A percentile compares a stretch with the other conserved stretches of the same genome.
Evolutionary conservation across 2,113 vertebrate genomes (phyloP).

Genomic region (Poecile atricapillus): DNA sequence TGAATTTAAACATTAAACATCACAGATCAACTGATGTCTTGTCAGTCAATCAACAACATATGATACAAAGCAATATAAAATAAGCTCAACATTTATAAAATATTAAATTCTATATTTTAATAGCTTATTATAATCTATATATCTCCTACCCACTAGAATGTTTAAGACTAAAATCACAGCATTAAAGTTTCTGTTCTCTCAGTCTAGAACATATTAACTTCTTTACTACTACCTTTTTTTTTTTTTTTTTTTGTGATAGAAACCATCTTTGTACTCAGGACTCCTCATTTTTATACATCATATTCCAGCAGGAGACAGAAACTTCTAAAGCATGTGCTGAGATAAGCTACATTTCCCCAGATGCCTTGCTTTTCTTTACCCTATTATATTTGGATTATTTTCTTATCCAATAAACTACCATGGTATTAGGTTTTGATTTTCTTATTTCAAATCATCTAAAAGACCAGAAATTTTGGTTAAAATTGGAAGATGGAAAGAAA

Average conservation of each 20-base stretch:
- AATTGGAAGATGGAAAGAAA: background rate
- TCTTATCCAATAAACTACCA: background rate
- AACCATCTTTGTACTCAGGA: background rate
- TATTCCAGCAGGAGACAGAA: background rate
- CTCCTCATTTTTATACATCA: background rate
- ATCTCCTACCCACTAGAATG: background rate
- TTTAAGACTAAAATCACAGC: background rate
- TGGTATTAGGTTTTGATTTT: background rate
- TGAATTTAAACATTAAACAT: background rate
- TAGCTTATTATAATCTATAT: background rate
- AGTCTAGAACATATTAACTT: background rate
- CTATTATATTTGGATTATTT: background rate
- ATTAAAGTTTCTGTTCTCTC: background rate
- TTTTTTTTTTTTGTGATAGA: background rate
- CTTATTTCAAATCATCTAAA: background rate
- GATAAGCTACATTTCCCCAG: background rate
- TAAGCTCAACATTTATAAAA: background rate
- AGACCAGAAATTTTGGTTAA: background rate
- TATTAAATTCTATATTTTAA: background rate
- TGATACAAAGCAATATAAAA: background rate
- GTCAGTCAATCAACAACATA: background rate
- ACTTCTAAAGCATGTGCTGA: background rate
- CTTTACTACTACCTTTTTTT: background rate
- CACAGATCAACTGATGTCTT: background rate
- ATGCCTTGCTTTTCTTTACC: background rate